Percentiles rank a stretch among this genome's conserved stretches.
Conservation (phyloP, 37 sponge, comb jelly and placozoan genomes). For the Amphimedon queenslandica region DNA sequence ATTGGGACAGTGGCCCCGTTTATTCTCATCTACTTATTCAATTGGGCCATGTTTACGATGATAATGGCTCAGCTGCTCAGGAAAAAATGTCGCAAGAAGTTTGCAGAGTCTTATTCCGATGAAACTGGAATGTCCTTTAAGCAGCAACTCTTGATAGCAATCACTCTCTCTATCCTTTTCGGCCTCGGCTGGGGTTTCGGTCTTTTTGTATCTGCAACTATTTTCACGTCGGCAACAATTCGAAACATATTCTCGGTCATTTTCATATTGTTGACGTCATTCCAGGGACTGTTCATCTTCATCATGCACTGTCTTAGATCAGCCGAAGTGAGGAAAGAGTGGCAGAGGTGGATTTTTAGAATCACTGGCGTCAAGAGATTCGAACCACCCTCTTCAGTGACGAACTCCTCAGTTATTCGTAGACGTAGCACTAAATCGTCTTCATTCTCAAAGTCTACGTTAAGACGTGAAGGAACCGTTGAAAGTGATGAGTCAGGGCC, state of each 20-base stretch:
- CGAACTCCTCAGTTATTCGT: neutral
- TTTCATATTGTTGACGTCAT: slow-evolving; percentile 20
- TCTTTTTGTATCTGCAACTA: slow-evolving; percentile 6
- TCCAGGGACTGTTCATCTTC: slow-evolving; percentile 41
- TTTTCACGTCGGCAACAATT: neutral
- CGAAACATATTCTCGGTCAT: slow-evolving; percentile 2
- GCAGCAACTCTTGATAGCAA: slow-evolving; percentile 17
- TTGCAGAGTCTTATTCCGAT: neutral
- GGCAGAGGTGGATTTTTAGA: slow-evolving; percentile 12
- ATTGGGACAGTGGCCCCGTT: slow-evolving; percentile 13
- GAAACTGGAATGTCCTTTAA: neutral
- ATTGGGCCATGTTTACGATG: slow-evolving; percentile 6
- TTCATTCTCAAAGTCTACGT: no score
- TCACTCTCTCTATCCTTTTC: slow-evolving; percentile 27
- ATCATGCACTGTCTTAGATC: slow-evolving; percentile 18
- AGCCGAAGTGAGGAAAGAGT: slow-evolving; percentile 13
- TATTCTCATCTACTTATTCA: slow-evolving; percentile 11
- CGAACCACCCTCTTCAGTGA: neutral
- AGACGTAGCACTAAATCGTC: no score
- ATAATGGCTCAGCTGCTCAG: slow-evolving; percentile 3
- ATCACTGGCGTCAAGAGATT: neutral
- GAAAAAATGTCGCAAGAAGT: slow-evolving; percentile 1
- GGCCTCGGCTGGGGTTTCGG: slow-evolving; percentile 43
- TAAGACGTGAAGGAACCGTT: no score
- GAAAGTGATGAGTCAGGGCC: no score